Conservation (phyloP, 2,113 vertebrate genomes). For the Anhinga rufa region DNA sequence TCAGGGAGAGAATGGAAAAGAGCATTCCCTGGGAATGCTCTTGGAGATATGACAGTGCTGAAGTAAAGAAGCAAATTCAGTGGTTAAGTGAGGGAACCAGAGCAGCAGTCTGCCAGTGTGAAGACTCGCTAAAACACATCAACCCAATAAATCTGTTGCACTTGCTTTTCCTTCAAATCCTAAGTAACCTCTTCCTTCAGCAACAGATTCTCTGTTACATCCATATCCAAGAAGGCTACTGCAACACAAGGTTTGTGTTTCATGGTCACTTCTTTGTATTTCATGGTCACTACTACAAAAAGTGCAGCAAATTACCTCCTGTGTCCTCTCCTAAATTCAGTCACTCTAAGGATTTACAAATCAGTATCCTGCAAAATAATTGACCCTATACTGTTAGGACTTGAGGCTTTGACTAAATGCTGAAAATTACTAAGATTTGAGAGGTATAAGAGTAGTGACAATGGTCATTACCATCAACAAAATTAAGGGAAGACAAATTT, state of each 20-base stretch:
- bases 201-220: not conserved
- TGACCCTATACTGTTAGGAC: not conserved
- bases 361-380: not conserved
- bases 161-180: not conserved
- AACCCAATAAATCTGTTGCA: not conserved
- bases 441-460: not conserved
- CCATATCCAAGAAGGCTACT: not conserved
- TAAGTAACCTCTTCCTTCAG: not conserved
- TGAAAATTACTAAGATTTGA: not conserved
- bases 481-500: not conserved
- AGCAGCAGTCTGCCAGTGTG: not conserved
- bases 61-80: not conserved
- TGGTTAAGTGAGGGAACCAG: not conserved
- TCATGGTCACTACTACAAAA: not conserved
- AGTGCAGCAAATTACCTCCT: not conserved
- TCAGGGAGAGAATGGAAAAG: not conserved
- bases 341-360: not conserved
- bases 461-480: not conserved
- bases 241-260: not conserved
- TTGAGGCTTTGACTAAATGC: not conserved
- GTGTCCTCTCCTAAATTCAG: rapidly evolving
- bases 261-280: not conserved
- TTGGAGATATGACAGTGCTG: not conserved
- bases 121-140: not conserved
- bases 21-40: not conserved